Evolutionary conservation across 2,888 invertebrate species (phyloP).

Genomic region (Tetrapedia diversipes): DNA sequence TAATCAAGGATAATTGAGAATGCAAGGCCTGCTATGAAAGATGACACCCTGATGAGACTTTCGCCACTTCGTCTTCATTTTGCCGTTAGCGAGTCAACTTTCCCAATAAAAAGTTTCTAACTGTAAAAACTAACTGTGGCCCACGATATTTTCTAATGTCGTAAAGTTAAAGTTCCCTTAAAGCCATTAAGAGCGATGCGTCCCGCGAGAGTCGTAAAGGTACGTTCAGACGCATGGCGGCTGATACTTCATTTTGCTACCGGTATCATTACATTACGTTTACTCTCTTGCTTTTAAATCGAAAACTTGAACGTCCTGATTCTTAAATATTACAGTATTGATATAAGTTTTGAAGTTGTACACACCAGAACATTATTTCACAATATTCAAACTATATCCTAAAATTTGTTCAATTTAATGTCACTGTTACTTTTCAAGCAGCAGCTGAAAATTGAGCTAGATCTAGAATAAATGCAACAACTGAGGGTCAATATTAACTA

Average conservation of each 20-base stretch:
- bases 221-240: background rate
- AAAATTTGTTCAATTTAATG: no score
- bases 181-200: conserved; percentile 6
- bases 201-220: conserved; percentile 6
- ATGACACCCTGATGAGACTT: background rate
- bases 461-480: no score
- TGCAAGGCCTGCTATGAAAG: background rate
- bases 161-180: conserved; percentile 17
- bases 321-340: no score
- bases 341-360: no score
- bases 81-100: conserved; percentile 9
- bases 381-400: no score
- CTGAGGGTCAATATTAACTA: no score
- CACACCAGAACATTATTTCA: no score
- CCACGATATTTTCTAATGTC: conserved; percentile 3
- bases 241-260: background rate
- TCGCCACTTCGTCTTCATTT: conserved; percentile 16
- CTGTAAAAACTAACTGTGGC: conserved; percentile 3
- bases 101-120: conserved; percentile 15
- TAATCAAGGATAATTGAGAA: conserved; percentile 17
- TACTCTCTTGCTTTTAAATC: background rate
- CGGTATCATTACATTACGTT: background rate
- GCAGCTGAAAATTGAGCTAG: no score
- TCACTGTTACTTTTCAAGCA: no score
- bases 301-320: background rate